Conservation (phyloP, 2,113 vertebrate species). For the human (Homo sapiens) region GRCh38 chr5:73897501-73898000, state of each 20-base stretch:
- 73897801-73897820: not conserved
- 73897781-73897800: not conserved
- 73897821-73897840: not conserved
- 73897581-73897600: constrained; percentile 19
- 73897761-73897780: not conserved
- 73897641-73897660: not conserved
- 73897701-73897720: not conserved
- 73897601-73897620: constrained; percentile 28
- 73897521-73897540: not conserved
- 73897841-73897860: not conserved
- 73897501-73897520: not conserved
- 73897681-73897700: not conserved
- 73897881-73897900: not conserved
- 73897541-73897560: not conserved
- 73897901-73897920: not conserved
- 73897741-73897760: not conserved
- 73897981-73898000: constrained; percentile 79
- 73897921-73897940: not conserved
- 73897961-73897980: constrained; percentile 84
- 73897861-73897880: not conserved
- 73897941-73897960: constrained; percentile 54
- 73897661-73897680: not conserved
- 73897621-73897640: not conserved
- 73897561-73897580: not conserved
- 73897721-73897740: not conserved